Conservation (phyloP, 2,888 invertebrate genomes). For the Teinopalpus imperialis region DNA sequence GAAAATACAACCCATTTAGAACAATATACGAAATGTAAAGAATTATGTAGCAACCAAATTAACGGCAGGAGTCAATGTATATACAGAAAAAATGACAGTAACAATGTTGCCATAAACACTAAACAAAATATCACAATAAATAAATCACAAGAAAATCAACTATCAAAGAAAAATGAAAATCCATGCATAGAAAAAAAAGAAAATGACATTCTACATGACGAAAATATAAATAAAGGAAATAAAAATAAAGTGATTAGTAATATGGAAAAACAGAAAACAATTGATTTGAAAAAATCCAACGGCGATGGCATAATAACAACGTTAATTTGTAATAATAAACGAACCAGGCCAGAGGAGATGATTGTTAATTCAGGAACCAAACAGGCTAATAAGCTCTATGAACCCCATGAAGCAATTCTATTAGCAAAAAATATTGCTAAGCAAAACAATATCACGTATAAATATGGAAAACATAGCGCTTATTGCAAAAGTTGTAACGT, state of each 20-base stretch:
- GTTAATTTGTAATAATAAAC: no score
- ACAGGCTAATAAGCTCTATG: not conserved
- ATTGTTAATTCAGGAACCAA: not conserved
- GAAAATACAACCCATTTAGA: slow-evolving; percentile 38
- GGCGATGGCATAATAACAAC: no score
- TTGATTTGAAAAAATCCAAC: no score
- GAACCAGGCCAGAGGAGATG: not conserved
- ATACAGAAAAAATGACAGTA: slow-evolving; percentile 7
- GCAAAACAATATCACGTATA: slow-evolving; percentile 37
- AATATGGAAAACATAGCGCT: slow-evolving; percentile 32
- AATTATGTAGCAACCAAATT: slow-evolving; percentile 6
- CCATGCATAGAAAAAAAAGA: not conserved
- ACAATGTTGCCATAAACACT: not conserved
- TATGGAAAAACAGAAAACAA: no score
- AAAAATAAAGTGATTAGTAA: no score
- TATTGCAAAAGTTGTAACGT: slow-evolving; percentile 38
- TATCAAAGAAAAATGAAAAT: not conserved
- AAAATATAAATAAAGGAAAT: not conserved
- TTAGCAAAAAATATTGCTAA: slow-evolving; percentile 34
- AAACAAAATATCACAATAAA: no score
- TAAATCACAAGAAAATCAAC: not conserved
- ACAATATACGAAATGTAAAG: slow-evolving; percentile 27
- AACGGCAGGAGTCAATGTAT: not conserved
- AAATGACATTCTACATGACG: no score
- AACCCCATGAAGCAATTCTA: slow-evolving; percentile 12